Percentiles rank a stretch among this genome's conserved stretches.
Evolutionary conservation across 2,797 vertebrate species (phyloP).

Genomic region (Crenichthys baileyi): DNA sequence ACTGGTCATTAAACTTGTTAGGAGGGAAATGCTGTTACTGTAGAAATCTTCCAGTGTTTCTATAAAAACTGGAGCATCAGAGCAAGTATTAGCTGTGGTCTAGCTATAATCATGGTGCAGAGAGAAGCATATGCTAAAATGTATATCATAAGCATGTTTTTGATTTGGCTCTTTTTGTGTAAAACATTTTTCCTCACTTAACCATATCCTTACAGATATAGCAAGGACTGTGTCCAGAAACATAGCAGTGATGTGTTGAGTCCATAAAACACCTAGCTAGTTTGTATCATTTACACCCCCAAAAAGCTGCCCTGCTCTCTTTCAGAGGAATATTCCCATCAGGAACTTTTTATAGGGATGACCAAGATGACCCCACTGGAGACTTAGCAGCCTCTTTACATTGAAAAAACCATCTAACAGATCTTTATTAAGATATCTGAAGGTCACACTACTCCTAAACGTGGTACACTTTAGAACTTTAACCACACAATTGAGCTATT

Average conservation of each 20-base stretch:
- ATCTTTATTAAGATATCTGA: not conserved
- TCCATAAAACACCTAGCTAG: not conserved
- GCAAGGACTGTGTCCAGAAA: not conserved
- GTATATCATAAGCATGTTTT: slow-evolving; percentile 1
- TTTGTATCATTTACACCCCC: not conserved
- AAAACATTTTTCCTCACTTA: not conserved
- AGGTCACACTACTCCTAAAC: not conserved
- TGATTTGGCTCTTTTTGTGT: not conserved
- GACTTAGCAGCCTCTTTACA: not conserved
- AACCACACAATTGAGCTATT: too few species aligned
- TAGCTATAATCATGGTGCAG: slow-evolving; percentile 66
- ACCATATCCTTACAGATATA: not conserved
- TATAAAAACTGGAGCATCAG: slow-evolving; percentile 67
- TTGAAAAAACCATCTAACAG: not conserved
- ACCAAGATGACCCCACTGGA: not conserved
- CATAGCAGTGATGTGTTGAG: not conserved
- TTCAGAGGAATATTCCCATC: not conserved
- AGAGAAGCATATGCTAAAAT: slow-evolving; percentile 76
- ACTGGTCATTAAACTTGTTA: slow-evolving; percentile 34
- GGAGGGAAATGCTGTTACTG: slow-evolving; percentile 64
- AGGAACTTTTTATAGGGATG: not conserved
- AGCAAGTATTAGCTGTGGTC: slow-evolving; percentile 59
- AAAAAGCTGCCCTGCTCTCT: not conserved
- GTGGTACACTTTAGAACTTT: too few species aligned
- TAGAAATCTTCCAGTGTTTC: slow-evolving; percentile 69